These are phyloP conservation scores for Athripsodes cinereus DNA, from an alignment of 2,888 invertebrate species.

Conservation along the genomic window DNA sequence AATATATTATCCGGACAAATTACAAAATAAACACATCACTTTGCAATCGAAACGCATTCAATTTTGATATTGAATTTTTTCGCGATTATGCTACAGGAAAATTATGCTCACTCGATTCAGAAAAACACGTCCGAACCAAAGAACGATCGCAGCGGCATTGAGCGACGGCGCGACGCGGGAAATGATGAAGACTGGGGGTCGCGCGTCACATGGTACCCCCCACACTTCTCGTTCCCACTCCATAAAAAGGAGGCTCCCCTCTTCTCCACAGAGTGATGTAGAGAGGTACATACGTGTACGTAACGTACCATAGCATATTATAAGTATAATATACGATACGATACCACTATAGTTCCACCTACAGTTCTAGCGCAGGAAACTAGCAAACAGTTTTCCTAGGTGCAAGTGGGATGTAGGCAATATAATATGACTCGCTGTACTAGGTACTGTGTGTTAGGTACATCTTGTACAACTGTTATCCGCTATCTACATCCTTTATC, in stretches of 20 bases:
- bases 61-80: conserved; percentile 1
- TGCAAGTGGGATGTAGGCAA: too few relatives aligned
- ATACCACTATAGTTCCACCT: too few relatives aligned
- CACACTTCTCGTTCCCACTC: conserved; percentile 19
- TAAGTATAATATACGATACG: too few relatives aligned
- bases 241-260: neutral
- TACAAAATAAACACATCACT: neutral
- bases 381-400: too few relatives aligned
- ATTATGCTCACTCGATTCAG: neutral
- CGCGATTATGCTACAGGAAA: conserved; percentile 10
- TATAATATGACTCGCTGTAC: too few relatives aligned
- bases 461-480: too few relatives aligned
- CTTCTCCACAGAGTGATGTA: neutral
- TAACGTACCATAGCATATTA: too few relatives aligned
- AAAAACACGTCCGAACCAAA: neutral
- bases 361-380: too few relatives aligned
- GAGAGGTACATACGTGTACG: neutral
- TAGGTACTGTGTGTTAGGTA: too few relatives aligned
- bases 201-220: conserved; percentile 22
- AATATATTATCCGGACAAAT: neutral
- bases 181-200: conserved; percentile 3
- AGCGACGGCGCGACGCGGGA: conserved; percentile 11
- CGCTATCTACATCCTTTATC: too few relatives aligned
- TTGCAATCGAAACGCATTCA: conserved; percentile 21
- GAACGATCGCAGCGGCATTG: conserved; percentile 10